Conservation (phyloP, 2,888 invertebrate genomes). For the Polydesmus complanatus region DNA sequence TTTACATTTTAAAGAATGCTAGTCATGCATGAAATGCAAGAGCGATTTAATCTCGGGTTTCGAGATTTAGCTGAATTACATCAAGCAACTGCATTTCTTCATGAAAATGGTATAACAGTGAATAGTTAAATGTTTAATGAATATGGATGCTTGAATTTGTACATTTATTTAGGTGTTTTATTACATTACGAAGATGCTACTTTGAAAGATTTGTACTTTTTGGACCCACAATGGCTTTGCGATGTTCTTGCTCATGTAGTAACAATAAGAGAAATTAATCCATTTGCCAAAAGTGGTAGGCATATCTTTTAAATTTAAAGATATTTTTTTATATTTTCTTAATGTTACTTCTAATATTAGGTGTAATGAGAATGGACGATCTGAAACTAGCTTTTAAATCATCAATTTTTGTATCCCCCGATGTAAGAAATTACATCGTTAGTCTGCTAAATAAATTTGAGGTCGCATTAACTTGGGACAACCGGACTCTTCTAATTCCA, state of each 20-base stretch:
- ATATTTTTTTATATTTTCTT: neutral
- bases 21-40: constrained; percentile 45
- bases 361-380: constrained; percentile 86
- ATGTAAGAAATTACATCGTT: constrained; percentile 66
- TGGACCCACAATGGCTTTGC: constrained; percentile 97
- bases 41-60: constrained; percentile 54
- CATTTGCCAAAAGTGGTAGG: constrained; percentile 70
- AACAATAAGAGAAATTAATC: constrained; percentile 92
- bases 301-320: neutral
- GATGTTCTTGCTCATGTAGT: constrained; percentile 95
- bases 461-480: constrained; percentile 91
- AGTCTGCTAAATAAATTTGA: constrained; percentile 91
- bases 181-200: constrained; percentile 90
- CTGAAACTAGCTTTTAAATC: constrained; percentile 82
- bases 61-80: constrained; percentile 68
- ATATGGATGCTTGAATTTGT: no score
- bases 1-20: constrained; percentile 30
- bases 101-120: constrained; percentile 66
- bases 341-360: constrained; percentile 30
- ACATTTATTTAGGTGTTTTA: constrained; percentile 52
- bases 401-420: constrained; percentile 54
- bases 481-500: constrained; percentile 74
- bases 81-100: constrained; percentile 82
- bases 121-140: neutral
- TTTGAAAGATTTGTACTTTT: constrained; percentile 82